Evolutionary conservation across 2,888 invertebrate genomes (phyloP).

Genomic region (Lissonota sp.): DNA sequence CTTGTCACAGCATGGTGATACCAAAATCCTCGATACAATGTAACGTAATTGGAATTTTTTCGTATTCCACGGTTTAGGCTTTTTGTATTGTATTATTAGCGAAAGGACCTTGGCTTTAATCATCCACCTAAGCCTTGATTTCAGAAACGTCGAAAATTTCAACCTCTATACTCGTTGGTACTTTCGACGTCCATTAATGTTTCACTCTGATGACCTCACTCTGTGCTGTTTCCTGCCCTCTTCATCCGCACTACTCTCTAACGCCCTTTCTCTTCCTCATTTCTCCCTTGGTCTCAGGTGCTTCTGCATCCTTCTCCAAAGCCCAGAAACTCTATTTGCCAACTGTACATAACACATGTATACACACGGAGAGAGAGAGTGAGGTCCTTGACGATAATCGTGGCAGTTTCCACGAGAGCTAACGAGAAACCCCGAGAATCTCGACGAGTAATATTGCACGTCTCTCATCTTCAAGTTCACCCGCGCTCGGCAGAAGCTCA

Average conservation of each 20-base stretch:
- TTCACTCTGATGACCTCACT: conserved; percentile 51
- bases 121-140: no score
- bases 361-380: background rate
- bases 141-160: no score
- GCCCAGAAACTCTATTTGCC: no score
- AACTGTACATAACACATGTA: background rate
- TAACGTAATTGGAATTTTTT: no score
- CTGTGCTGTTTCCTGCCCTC: background rate
- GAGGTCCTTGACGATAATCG: conserved; percentile 59
- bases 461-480: background rate
- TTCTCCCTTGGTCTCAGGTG: conserved; percentile 13
- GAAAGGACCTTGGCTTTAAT: no score
- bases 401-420: conserved; percentile 37
- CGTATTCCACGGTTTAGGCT: no score
- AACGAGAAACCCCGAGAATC: conserved; percentile 49
- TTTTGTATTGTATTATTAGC: no score
- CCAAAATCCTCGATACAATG: no score
- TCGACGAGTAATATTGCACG: no score
- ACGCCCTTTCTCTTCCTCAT: background rate
- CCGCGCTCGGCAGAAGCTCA: background rate
- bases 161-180: no score
- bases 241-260: background rate
- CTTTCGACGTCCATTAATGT: conserved; percentile 44
- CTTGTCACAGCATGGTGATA: no score
- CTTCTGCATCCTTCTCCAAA: background rate